Base-by-base conservation (phyloP, 2,113 vertebrate genomes). In the Egretta garzetta region DNA sequence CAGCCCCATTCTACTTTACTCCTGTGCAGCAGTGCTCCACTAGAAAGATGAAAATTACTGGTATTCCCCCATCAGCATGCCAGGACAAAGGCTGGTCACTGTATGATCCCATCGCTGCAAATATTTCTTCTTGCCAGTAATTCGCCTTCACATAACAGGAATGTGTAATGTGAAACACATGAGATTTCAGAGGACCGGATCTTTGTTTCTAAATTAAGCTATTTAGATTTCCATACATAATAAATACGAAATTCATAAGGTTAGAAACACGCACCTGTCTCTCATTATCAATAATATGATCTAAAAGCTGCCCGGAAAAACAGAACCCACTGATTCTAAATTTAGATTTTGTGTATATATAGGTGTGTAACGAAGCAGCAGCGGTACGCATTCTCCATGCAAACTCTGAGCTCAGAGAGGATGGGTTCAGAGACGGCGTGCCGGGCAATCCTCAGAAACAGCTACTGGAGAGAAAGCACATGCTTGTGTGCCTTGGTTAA, bases 301-400 rank as follows among this genome's bases (percentile, higher is more conserved):
- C n/a, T 80, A 75, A 86, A 94, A 91, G 32, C 32, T 79, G 32
- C 22, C 62, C 37, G 53, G 66, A 94, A 76, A 72, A 76, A 73
- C 28, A 89, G 66, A 63, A 3, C 23, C 22, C 7, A 8, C 8
- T 9, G 14, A 63, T 37, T 66, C 55, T 35, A 13, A 33, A 43
- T 74, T 92, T 33, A 80, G 43, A 50, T 26, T 89, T 63, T 50
- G 24, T 3, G 23, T 33, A 19, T 33, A 21, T 2, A 9, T 8
- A 43, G 16, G 2, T 41, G 18, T 28, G 14, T 24, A 74, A 39
- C 5, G 39, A 58, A 68, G 62, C 19, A 94, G 43, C 33, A 60
- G 49, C 2, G 0, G 22, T 17, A 3, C 8, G 47, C 4, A 2
- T 16, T 68, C 49, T 37, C 35, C n/a, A 52, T 8, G 33, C 30